Base-by-base conservation (phyloP, 1,140 invertebrate species). In the Aphaenogaster rudis region DNA sequence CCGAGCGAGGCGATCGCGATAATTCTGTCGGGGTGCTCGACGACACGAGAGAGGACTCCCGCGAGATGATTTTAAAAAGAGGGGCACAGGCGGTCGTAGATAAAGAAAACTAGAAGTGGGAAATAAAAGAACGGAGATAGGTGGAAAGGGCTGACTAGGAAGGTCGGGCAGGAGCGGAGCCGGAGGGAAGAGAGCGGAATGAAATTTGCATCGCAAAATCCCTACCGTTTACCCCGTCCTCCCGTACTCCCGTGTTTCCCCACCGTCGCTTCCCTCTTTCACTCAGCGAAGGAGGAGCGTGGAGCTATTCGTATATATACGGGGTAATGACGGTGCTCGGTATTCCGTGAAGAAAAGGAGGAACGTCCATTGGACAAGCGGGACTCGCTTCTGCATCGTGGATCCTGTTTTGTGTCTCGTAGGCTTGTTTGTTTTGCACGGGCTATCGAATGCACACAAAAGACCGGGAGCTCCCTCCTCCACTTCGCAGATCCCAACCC, bases 141-240 rank as follows among this genome's bases (percentile, higher is more conserved):
- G 36, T 48, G 52, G 82, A 61, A 57, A 82, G 63, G 50, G 52
- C 39, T 54, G 57, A 57, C 33, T 64, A 69, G 57, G 67, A 74
- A 59, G 80, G 74, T 85, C 59, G 82, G 45, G 82, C 45, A 8
- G 59, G 33, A 52, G 13, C 28, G 54, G 33, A 33, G 50, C 4
- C 21, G 69, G 9, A 21, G 39, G 28, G 82, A 87, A 87, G 85
- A 88, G 88, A 88, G 88, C 88, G 90, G 93, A 94, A 93, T 94
- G 92, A 94, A 92, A 94, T 94, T 94, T 93, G 92, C 93, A 94
- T 94, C 86, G 86, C 85, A 93, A 94, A 94, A 93, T 92, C 86
- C 86, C 84, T 90, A 91, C 82, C 90, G 89, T 90, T 93, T 87
- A 92, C 86, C 82, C 57, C 86, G 89, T 84, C 71, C 61, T 76